Evolutionary conservation across 2,113 vertebrate species (phyloP), one percentile per base, ranked within the genome.

Genomic region (Pongo pygmaeus): DNA sequence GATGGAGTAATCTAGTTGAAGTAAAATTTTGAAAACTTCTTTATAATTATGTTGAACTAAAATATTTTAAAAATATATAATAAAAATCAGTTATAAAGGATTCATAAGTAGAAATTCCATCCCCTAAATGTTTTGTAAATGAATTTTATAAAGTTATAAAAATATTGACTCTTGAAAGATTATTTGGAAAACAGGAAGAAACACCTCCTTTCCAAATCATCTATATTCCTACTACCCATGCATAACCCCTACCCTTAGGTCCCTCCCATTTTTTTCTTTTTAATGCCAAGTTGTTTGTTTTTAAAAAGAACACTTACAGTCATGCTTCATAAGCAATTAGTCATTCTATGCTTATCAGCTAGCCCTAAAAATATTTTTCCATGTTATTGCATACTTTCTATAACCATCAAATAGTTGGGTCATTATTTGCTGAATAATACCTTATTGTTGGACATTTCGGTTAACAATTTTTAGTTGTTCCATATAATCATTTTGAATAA

Each of bases 401-500:
- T 80, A 46, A 55, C 55, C 32, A 38, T 16, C 43, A 86, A 48
- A 81, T 94, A 90, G 69, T 78, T 92, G 59, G 35, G 18, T 83
- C 32, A 64, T 94, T 79, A 84, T 90, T 89, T 96, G 17, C 78
- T 95, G 70, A 96, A 67, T 48, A 88, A 1, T 95, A 43, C 35
- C 80, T 25, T 90, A 72, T 94, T 94, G 69, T 96, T 96, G 80
- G 84, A 77, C 84, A 84, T 97, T 96, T 95, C 95, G 91, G 27
- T 87, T 92, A 90, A 92, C n/a, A 87, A 8, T 94, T 92, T 95
- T 96, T 93, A 78, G 84, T 93, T 90, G 30, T 64, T 91, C 38
- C 38, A 61, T 95, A 6, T 95, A 96, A 95, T 97, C 97, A 97
- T 91, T 96, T 91, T 95, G 88, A 97, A 94, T 52, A 96, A 61